Base-by-base conservation (phyloP, 2,888 invertebrate species). In the Lobophora halterata region DNA sequence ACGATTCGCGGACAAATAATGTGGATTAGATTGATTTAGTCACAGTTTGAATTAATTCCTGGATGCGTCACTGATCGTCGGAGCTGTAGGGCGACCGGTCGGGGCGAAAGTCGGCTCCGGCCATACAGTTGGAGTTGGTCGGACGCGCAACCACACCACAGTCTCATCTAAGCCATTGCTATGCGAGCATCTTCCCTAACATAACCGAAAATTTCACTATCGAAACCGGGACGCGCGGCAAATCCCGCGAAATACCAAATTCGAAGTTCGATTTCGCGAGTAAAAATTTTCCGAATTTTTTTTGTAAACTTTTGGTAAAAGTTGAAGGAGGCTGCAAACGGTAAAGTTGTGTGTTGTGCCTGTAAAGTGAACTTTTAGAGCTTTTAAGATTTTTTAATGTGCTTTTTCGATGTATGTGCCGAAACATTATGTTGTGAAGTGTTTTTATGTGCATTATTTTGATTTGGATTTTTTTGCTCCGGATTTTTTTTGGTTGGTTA, bases 141-240 rank as follows among this genome's bases (percentile, higher is more conserved):
- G 71, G 79, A 63, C 73, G 78, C 79, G 74, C n/a, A n/a, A n/a
- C 73, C 73, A 63, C 71, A 77, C 74, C 80, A 86, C 87, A 87
- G 87, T 87, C 87, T 83, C 85, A 78, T 85, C 81, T 85, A 85
- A 86, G 78, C 87, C 79, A 73, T 78, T 78, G 87, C 85, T 85
- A 86, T 85, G 87, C 75, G 81, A 78, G 71, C 87, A 87, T 87
- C 87, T 72, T 86, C 85, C 85, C 82, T 74, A 72, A 72, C 74
- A 79, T 82, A 85, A 76, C 81, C 85, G 78, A 86, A 83, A 78
- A 72, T 66, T 71, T 25, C 11, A 24, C 19, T 18, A 30, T 23
- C 67, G 66, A 62, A 61, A 57, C 67, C 72, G 76, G 70, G 73
- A 75, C 75, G 76, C 78, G 71, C 60, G 43, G 62, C 61, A 63